Base-by-base conservation (phyloP, 2,888 invertebrate species). In the Ariolimax columbianus region DNA sequence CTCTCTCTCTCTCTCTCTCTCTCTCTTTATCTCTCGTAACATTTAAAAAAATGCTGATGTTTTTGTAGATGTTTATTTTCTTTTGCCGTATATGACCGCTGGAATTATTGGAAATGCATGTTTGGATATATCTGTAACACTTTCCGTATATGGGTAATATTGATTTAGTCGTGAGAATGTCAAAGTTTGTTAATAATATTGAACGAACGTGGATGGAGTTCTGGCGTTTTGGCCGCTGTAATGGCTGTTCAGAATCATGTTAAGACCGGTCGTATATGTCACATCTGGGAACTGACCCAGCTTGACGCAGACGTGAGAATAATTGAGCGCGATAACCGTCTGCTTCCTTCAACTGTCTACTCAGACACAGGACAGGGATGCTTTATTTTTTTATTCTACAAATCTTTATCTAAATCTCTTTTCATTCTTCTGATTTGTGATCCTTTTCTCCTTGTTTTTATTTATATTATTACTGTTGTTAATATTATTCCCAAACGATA, bases 71-170 rank as follows among this genome's bases (percentile, higher is more conserved):
- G 26, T 26, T 26, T 11, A 38, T 38, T 19, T 72, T 26, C 40
- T 26, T 30, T 40, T 7, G 30, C 73, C 43, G n/a, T 47, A 6
- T 36, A 26, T 26, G 40, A n/a, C 47, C 3, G 2, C 47, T 43
- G 14, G 2, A 75, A 38, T 38, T 43, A 75, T 47, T 47, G 19
- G 30, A 47, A 14, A 47, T 75, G 73, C n/a, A 75, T 30, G 36
- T 75, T 75, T 75, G 11, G 30, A n/a, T 47, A 30, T 47, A 75
- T 75, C 43, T 47, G n/a, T n/a, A 75, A 30, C 43, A 47, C n/a
- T 43, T 47, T 47, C 11, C 17, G 47, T 23, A 75, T 47, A 47
- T 43, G 7, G 19, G 30, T 11, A 36, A 14, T 70, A 70, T 36
- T 70, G 70, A 70, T 70, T 36, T 3, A 7, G 47, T 11, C 9